Conservation (phyloP, 2,888 invertebrate genomes). For the Drosophila cognata region DNA sequence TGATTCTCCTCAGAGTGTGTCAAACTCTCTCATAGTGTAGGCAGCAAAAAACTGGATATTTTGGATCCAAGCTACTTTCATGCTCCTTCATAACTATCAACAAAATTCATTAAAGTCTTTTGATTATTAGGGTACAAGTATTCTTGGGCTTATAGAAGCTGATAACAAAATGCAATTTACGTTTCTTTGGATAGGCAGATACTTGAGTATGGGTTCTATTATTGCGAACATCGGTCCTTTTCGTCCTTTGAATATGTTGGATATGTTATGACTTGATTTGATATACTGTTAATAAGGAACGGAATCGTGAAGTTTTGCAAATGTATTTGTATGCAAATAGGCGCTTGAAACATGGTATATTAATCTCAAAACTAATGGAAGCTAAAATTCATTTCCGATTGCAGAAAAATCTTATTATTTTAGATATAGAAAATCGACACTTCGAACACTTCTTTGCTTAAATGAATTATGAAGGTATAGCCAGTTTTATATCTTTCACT, state of each 20-base stretch:
- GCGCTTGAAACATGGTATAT: background rate
- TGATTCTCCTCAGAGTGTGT: background rate
- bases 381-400: background rate
- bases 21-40: background rate
- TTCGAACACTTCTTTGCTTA: background rate
- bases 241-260: background rate
- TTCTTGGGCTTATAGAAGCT: background rate
- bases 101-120: background rate
- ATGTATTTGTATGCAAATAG: background rate
- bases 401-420: background rate
- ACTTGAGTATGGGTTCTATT: fast-evolving
- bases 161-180: background rate
- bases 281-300: background rate
- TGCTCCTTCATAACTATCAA: too few relatives aligned
- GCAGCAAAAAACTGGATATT: background rate
- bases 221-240: background rate
- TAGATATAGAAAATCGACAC: background rate
- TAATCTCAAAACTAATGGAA: background rate
- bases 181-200: background rate
- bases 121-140: background rate
- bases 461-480: background rate
- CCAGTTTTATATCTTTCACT: background rate
- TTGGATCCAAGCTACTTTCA: background rate
- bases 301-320: background rate
- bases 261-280: background rate